Evolutionary conservation across 2,888 invertebrate species (phyloP), one percentile per base, ranked within the genome.

Genomic region (Euplexia lucipara): DNA sequence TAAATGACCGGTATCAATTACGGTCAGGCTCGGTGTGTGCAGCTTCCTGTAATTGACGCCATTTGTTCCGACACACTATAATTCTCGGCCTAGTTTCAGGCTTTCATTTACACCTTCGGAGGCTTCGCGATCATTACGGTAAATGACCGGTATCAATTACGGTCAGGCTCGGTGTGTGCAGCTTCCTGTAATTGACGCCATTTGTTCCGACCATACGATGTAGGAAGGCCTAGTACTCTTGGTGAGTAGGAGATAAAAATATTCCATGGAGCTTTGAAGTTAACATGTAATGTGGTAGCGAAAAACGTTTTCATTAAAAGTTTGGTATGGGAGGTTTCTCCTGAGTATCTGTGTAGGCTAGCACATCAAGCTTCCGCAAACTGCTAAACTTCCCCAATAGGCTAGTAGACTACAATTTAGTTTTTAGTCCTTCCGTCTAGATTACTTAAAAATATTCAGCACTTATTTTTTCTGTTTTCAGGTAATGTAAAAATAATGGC

Each of bases 71-170:
- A 18, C 37, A n/a, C n/a, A n/a, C n/a, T n/a, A n/a, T n/a, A n/a
- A n/a, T n/a, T n/a, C n/a, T n/a, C n/a, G n/a, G n/a, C n/a, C n/a
- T n/a, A n/a, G n/a, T n/a, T 51, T 39, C 53, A 20, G 37, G 48
- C 51, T 58, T 78, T 66, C 68, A 73, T 60, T 73, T 59, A 59
- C 62, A 74, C 62, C 70, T 68, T 47, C n/a, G n/a, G 26, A 61
- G 18, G 57, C 49, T 48, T 58, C 49, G n/a, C 20, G 45, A 56
- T 64, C 63, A 72, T 77, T 77, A 77, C 54, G 6, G 49, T 44
- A 80, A 77, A 77, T 34, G 72, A 64, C 72, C 59, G 20, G 59
- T 72, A 80, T 77, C 67, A 64, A 80, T 76, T 77, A 76, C 65
- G 39, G 34, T 10, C 48, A 51, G 48, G 45, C 34, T n/a, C 65